These are phyloP conservation scores for Subacronicta megacephala DNA, from an alignment of 2,888 invertebrate genomes.

Conservation along the genomic window DNA sequence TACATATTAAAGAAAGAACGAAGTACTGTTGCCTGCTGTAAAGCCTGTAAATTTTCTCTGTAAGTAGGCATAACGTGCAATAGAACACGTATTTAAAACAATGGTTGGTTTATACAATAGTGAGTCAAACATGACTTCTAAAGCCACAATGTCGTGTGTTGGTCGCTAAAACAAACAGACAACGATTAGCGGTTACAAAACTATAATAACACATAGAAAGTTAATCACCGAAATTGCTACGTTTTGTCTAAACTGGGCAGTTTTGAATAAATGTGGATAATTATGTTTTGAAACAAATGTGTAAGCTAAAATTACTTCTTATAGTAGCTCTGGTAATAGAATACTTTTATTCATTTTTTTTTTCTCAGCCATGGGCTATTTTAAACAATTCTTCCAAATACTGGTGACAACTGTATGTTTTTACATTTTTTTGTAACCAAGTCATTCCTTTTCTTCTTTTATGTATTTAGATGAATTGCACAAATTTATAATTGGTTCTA, in stretches of 20 bases:
- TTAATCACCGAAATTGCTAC: conserved; percentile 69
- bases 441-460: no score
- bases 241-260: conserved; percentile 60
- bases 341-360: no score
- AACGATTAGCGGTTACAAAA: conserved; percentile 56
- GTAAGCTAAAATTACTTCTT: conserved; percentile 23
- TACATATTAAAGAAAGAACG: no score
- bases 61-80: conserved; percentile 3
- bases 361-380: no score
- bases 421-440: no score
- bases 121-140: conserved; percentile 6
- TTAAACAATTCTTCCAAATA: no score
- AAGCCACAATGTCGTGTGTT: conserved; percentile 46
- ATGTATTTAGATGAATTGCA: no score
- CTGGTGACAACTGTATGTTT: no score
- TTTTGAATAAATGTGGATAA: conserved; percentile 52
- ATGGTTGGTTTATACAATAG: conserved; percentile 4
- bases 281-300: conserved; percentile 46
- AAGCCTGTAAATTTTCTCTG: no score
- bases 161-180: conserved; percentile 41
- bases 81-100: conserved; percentile 7
- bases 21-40: no score
- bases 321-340: background rate
- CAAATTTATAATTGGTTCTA: no score
- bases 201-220: conserved; percentile 70